Evolutionary conservation across 2,888 invertebrate species (phyloP), one percentile per base, ranked within the genome.

Genomic region (Leistus spinibarbis): DNA sequence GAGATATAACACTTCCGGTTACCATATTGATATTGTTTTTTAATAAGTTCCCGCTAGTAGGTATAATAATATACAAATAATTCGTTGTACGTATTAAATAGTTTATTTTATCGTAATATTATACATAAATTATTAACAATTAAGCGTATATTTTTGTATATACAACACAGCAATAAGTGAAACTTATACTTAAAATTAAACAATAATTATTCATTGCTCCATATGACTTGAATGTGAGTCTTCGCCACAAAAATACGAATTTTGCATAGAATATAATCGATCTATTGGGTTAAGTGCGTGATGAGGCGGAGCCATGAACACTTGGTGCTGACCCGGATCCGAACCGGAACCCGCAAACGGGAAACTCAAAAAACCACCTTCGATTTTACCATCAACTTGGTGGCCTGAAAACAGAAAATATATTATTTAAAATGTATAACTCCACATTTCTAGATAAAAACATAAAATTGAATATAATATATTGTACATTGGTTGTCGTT

Each of bases 231-330:
- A 78, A 24, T 24, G 24, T 3, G 24, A 24, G 27, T 88, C 89
- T 76, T 90, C 89, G 24, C 87, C 88, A 78, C 90, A 88, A 83
- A 90, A 90, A 80, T 90, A 90, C 13, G 90, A 90, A 80, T 87
- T 90, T 81, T 90, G 90, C 90, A 90, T 90, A 76, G 90, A 90
- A 81, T 90, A 90, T 16, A 90, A 83, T 57, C 90, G 86, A 84
- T 90, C 90, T 77, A 90, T 90, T 9, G 90, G 90, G 82, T 90
- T 90, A 69, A 89, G 84, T 80, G 88, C 86, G 23, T 86, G 76
- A 60, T 74, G 76, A 76, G 23, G 77, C 78, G 57, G 73, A n/a
- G 62, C 23, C 66, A 71, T 62, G 65, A 76, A 71, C 71, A 72
- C 56, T 24, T 71, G 76, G 17, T 71, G 66, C 4, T 62, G 64